A percentile compares a stretch with the other conserved stretches of the same genome.
These are phyloP conservation scores for Valencia hispanica DNA, from an alignment of 2,797 vertebrate genomes.

Conservation along the genomic window DNA sequence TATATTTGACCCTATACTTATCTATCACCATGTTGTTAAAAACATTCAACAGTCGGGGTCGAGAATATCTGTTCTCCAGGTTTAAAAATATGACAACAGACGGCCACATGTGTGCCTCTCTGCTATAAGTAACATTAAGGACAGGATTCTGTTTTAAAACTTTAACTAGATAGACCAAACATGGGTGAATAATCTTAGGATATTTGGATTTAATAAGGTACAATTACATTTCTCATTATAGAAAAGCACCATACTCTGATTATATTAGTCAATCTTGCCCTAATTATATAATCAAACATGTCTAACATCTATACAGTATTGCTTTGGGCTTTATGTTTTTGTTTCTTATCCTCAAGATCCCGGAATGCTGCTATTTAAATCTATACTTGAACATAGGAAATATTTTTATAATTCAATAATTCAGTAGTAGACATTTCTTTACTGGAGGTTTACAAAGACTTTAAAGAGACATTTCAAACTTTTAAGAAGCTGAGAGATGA, in stretches of 20 bases:
- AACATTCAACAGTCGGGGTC: neutral
- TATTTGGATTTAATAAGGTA: neutral
- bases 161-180: neutral
- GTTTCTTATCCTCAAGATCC: neutral
- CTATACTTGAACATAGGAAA: too few species aligned
- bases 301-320: neutral
- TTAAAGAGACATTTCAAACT: neutral
- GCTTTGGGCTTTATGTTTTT: neutral
- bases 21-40: neutral
- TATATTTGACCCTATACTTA: neutral
- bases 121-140: conserved; percentile 26
- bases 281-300: neutral
- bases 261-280: neutral
- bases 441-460: neutral
- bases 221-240: neutral
- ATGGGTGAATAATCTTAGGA: neutral
- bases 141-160: neutral
- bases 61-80: neutral
- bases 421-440: neutral
- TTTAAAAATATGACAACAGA: conserved; percentile 44
- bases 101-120: conserved; percentile 22
- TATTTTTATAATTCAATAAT: neutral
- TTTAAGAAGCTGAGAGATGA: conserved; percentile 32
- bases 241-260: neutral
- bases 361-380: neutral